Percentiles rank a stretch among this genome's conserved stretches.
These are phyloP conservation scores for Drosophila affinis DNA, from an alignment of 2,888 invertebrate species.

Conservation along the genomic window DNA sequence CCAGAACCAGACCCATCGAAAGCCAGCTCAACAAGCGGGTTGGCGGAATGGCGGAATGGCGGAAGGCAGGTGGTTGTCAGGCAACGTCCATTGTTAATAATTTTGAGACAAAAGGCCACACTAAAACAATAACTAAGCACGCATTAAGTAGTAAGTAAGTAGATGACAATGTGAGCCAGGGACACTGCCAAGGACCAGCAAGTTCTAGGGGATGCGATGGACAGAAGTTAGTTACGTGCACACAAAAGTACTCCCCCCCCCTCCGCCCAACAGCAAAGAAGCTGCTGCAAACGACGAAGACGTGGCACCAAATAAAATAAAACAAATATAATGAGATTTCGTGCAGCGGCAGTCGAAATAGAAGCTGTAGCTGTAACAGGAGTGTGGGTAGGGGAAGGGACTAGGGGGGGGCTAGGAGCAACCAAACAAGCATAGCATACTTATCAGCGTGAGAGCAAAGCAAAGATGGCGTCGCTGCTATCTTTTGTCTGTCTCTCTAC, in stretches of 20 bases:
- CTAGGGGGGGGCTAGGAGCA: constrained; percentile 1
- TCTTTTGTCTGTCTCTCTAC: constrained; percentile 59
- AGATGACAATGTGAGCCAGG: constrained; percentile 65
- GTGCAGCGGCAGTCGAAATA: constrained; percentile 53
- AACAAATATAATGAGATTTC: constrained; percentile 82
- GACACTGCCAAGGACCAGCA: constrained; percentile 11
- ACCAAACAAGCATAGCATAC: constrained; percentile 65
- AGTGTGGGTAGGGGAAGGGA: too few species aligned
- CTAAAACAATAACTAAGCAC: constrained; percentile 79
- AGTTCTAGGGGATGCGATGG: constrained; percentile 10
- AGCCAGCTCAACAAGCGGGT: not conserved
- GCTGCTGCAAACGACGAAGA: constrained; percentile 50
- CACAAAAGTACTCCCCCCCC: constrained; percentile 28
- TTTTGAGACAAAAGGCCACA: constrained; percentile 74
- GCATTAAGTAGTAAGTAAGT: constrained; percentile 76
- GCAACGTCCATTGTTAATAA: constrained; percentile 73
- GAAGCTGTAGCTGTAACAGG: constrained; percentile 16
- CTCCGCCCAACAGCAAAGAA: constrained; percentile 12
- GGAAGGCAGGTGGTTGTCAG: constrained; percentile 46
- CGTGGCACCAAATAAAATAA: constrained; percentile 75
- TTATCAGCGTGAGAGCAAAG: constrained; percentile 65
- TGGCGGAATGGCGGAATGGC: not conserved
- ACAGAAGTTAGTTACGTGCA: constrained; percentile 41
- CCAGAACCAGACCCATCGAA: not conserved
- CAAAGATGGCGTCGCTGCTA: constrained; percentile 71